Conservation (phyloP, 1,140 invertebrate species). For the Berghia stephanieae region DNA sequence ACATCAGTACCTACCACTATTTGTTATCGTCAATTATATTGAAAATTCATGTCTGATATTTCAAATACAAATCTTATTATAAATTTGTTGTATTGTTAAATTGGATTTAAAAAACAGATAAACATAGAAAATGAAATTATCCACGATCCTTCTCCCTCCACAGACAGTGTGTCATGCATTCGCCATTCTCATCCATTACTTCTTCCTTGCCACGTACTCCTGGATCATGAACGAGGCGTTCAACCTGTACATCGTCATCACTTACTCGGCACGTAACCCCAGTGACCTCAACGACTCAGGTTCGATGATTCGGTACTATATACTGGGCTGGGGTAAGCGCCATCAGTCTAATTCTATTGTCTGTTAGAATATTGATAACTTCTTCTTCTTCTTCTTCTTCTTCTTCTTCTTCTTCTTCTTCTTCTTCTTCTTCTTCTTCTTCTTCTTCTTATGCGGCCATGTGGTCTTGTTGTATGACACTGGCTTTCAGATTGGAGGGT, state of each 20-base stretch:
- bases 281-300: conserved; percentile 59
- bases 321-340: conserved; percentile 67
- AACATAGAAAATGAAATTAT: neutral
- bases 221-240: conserved; percentile 71
- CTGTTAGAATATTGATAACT: no score
- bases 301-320: conserved; percentile 62
- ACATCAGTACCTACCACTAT: neutral
- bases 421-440: neutral
- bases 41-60: no score
- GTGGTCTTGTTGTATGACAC: no score
- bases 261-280: conserved; percentile 64
- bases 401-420: conserved; percentile 5
- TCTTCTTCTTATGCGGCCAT: no score
- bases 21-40: no score
- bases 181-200: conserved; percentile 67
- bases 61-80: no score
- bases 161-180: conserved; percentile 65
- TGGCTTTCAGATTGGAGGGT: no score
- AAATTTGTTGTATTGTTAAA: no score
- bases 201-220: conserved; percentile 68
- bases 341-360: no score
- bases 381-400: neutral
- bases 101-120: no score
- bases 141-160: neutral
- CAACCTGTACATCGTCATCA: conserved; percentile 68